Evolutionary conservation across 1,140 invertebrate genomes (phyloP).

Genomic region (Aphis gossypii): DNA sequence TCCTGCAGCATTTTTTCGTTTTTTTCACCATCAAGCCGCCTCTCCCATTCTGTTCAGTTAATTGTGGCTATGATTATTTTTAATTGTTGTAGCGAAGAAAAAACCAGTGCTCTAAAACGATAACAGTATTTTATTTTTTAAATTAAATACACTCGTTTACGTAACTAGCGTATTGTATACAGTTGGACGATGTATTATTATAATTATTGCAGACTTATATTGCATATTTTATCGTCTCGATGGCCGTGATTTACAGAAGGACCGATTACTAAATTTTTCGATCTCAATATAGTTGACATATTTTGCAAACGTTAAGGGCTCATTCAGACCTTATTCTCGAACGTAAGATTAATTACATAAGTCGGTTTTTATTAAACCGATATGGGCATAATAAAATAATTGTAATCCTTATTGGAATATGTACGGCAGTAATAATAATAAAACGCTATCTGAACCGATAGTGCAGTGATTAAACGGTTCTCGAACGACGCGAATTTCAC

Average conservation of each 20-base stretch:
- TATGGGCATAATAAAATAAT: not conserved
- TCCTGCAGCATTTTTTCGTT: not conserved
- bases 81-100: not conserved
- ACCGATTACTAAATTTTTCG: not conserved
- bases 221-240: not conserved
- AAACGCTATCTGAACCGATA: not conserved
- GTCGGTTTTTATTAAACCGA: not conserved
- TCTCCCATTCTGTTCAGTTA: not conserved
- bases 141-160: not conserved
- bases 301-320: no score
- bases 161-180: not conserved
- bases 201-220: no score
- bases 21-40: no score
- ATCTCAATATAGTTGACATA: not conserved
- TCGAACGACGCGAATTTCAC: not conserved
- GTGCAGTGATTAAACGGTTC: not conserved
- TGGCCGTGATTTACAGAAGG: no score
- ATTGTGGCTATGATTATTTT: conserved; percentile 10
- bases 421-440: not conserved
- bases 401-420: not conserved
- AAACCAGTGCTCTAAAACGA: not conserved
- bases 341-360: not conserved
- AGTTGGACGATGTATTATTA: not conserved
- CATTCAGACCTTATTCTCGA: not conserved
- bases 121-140: not conserved